These are phyloP conservation scores for Phyllopteryx taeniolatus DNA, from an alignment of 2,113 vertebrate species.

Conservation along the genomic window DNA sequence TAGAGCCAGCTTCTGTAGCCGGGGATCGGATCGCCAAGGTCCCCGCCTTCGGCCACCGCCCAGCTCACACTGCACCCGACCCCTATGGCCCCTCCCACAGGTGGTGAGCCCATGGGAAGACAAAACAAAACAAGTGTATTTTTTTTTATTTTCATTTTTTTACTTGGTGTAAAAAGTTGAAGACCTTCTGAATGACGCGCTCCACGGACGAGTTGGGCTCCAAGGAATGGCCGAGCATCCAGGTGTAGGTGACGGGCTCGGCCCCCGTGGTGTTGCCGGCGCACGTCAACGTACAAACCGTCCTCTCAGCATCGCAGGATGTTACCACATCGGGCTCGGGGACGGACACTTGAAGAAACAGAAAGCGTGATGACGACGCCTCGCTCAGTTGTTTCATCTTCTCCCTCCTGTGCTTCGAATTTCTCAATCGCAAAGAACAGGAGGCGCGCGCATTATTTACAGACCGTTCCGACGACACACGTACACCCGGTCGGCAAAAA, in stretches of 20 bases:
- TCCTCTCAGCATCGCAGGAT: neutral
- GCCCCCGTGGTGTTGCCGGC: neutral
- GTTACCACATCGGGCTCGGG: neutral
- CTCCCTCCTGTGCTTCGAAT: neutral
- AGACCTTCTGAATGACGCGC: constrained; percentile 14
- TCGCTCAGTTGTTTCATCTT: neutral
- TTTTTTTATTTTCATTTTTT: neutral
- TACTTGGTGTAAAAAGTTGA: neutral
- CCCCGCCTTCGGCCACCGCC: no score
- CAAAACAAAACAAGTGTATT: no score
- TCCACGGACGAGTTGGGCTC: rapidly evolving
- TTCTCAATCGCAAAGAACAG: neutral
- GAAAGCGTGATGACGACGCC: neutral
- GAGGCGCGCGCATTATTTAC: no score
- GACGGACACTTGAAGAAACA: constrained; percentile 23
- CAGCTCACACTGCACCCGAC: no score
- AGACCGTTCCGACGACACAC: neutral
- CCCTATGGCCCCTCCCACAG: no score
- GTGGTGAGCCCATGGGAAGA: no score
- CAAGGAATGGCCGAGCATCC: neutral
- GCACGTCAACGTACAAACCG: constrained; percentile 33
- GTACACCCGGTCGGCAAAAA: neutral
- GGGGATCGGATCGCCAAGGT: no score
- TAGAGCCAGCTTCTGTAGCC: no score
- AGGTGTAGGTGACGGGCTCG: constrained; percentile 3